Percentiles rank a stretch among this genome's conserved stretches.
phyloP scores from a whole-genome alignment of 2,797 vertebrate species.

The Trichosurus vulpecula region DNA sequence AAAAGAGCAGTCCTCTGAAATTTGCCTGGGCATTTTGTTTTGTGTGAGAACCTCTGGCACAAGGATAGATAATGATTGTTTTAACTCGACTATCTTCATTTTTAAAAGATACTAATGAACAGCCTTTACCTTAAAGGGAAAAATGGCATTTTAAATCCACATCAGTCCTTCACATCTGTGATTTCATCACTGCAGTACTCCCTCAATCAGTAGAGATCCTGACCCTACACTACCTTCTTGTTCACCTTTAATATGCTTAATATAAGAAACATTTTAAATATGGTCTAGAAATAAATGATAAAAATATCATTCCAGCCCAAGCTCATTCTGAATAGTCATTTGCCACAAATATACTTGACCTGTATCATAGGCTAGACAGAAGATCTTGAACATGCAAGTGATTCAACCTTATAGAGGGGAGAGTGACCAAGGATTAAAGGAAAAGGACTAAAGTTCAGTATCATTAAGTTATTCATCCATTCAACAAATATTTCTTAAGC shows the following conservation, averaged over 20 bases:
- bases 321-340: background rate
- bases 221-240: background rate
- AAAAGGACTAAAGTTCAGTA: background rate
- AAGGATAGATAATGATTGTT: background rate
- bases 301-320: background rate
- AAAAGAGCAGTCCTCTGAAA: background rate
- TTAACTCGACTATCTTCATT: background rate
- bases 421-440: background rate
- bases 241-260: background rate
- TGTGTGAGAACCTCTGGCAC: background rate
- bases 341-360: slow-evolving; percentile 7
- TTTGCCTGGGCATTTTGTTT: background rate
- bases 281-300: background rate
- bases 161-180: background rate
- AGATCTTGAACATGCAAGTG: slow-evolving; percentile 16
- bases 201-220: background rate
- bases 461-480: background rate
- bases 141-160: background rate
- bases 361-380: slow-evolving; percentile 16
- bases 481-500: background rate
- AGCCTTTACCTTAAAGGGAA: background rate
- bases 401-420: slow-evolving; percentile 49
- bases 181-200: background rate
- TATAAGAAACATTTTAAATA: background rate
- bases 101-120: background rate